Percentiles rank a stretch among this genome's conserved stretches.
These are phyloP conservation scores for Euura lappo DNA, from an alignment of 1,140 invertebrate genomes.

Conservation along the genomic window DNA sequence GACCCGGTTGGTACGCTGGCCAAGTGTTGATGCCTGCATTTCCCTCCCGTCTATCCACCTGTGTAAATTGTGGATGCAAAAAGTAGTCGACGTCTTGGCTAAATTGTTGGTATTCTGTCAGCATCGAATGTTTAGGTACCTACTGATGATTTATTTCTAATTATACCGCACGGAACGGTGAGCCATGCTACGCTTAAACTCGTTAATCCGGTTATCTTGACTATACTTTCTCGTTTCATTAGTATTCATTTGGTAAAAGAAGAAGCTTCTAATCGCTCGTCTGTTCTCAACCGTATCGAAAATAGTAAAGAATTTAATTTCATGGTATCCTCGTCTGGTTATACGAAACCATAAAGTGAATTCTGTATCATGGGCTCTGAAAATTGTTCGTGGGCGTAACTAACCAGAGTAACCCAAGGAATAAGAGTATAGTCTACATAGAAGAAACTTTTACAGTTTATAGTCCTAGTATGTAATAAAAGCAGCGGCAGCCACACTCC, in stretches of 20 bases:
- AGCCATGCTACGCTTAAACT: not conserved
- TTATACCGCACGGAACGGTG: not conserved
- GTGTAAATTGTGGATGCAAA: no score
- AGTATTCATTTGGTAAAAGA: not conserved
- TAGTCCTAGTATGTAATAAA: no score
- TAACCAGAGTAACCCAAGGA: no score
- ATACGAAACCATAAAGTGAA: not conserved
- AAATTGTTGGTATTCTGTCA: no score
- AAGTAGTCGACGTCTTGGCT: no score
- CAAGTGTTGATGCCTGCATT: not conserved
- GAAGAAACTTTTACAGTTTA: no score
- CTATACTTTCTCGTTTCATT: slow-evolving; percentile 4
- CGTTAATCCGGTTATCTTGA: not conserved
- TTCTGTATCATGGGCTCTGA: not conserved
- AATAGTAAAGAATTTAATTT: slow-evolving; percentile 3
- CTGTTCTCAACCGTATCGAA: not conserved
- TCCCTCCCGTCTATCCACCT: not conserved
- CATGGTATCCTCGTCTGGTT: not conserved
- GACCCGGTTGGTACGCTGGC: not conserved
- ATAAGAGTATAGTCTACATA: no score
- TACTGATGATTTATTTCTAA: no score
- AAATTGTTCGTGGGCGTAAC: not conserved
- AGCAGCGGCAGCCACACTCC: no score
- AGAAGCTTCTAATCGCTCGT: not conserved
- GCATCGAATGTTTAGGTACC: no score